Evolutionary conservation across 2,888 invertebrate species (phyloP), one percentile per base, ranked within the genome.

Genomic region (Eupithecia dodoneata): DNA sequence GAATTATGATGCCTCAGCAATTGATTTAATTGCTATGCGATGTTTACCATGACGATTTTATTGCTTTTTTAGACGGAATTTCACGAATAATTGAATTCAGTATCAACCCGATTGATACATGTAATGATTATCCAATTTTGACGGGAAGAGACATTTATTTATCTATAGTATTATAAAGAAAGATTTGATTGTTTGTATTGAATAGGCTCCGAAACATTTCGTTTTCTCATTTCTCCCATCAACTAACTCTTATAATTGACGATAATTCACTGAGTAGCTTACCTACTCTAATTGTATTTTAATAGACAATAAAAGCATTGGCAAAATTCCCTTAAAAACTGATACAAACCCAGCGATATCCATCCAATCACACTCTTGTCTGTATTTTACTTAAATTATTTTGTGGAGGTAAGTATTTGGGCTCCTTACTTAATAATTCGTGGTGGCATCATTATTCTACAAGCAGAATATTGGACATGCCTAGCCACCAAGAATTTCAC

Each of bases 11-110:
- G 63, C 63, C 63, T 63, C 63, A 12, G 10, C 63, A 30, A 63
- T 59, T 59, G 59, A 59, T 10, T 63, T 63, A 12, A 63, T 63
- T 63, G 63, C 63, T 30, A 30, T 63, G 63, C 63, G 63, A 63
- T 30, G 63, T 18, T 63, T 18, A 63, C 63, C 12, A 10, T 18
- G 2, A 10, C 63, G 2, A 30, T 12, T 18, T 63, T 63, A 63
- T 30, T 30, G 9, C 4, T 30, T 59, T 59, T 59, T 30, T 30
- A 30, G 30, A 30, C 30, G 30, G 30, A 30, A 1, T 30, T 30
- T 30, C 30, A 30, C 30, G 30, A 30, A 30, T 30, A 30, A 30
- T 30, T 30, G 30, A 30, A 30, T 30, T 30, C 30, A 30, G 30
- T n/a, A 7, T n/a, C 7, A 55, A n/a, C 3, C n/a, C 6, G n/a